Evolutionary conservation across 2,113 vertebrate genomes (phyloP).

Genomic region (Archilochus colubris): DNA sequence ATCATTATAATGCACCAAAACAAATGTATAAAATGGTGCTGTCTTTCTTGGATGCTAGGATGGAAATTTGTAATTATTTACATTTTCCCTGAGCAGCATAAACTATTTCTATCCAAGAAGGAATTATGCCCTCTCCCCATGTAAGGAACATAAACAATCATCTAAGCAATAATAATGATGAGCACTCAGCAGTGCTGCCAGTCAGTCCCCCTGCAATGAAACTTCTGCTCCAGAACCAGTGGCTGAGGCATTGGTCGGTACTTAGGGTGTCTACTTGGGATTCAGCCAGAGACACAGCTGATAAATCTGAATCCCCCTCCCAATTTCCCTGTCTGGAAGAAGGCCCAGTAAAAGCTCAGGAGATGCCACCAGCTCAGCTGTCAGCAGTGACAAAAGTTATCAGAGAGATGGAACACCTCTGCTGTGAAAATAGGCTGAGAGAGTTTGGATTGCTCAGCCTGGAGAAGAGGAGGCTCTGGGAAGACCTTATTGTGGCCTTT

Average conservation of each 20-base stretch:
- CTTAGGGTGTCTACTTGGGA: no score
- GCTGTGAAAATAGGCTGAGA: no score
- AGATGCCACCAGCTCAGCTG: background rate
- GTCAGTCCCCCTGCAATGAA: background rate
- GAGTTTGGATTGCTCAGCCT: no score
- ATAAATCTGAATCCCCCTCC: background rate
- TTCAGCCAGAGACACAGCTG: background rate
- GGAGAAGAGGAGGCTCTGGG: no score
- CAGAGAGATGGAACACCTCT: no score
- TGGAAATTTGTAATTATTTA: conserved; percentile 55
- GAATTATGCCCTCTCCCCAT: background rate
- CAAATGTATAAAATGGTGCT: background rate
- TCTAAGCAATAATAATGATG: background rate
- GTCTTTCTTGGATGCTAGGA: conserved; percentile 41
- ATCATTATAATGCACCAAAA: background rate
- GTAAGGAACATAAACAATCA: background rate
- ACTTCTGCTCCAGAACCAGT: background rate
- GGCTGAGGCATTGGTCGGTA: fast-evolving
- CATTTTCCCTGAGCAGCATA: background rate
- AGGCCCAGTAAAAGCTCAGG: background rate
- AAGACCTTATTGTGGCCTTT: no score
- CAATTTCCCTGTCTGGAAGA: background rate
- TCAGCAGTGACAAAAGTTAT: background rate
- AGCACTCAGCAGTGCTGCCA: background rate
- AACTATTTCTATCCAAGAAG: background rate